phyloP scores from a whole-genome alignment of 2,113 vertebrate species.

The Peromyscus californicus region DNA sequence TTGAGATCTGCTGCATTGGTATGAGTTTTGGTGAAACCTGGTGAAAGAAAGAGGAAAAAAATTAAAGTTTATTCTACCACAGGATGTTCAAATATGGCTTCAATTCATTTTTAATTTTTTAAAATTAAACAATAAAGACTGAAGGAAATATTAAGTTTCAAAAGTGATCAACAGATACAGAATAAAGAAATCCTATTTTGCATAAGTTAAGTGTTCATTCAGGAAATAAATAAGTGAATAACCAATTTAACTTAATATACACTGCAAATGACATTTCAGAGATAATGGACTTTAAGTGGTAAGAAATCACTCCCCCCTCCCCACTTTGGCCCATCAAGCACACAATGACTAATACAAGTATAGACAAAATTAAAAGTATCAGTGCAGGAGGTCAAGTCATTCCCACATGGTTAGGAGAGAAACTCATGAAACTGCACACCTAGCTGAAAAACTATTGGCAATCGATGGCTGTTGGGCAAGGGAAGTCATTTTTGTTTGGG shows the following conservation, averaged over 20 bases:
- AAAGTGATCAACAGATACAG: not conserved
- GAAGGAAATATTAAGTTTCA: not conserved
- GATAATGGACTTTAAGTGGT: conserved; percentile 20
- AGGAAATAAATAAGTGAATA: conserved; percentile 40
- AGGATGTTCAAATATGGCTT: not conserved
- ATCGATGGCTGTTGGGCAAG: no score
- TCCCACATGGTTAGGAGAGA: not conserved
- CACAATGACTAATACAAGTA: not conserved
- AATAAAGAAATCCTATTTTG: not conserved
- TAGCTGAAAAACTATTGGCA: not conserved
- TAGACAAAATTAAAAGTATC: not conserved
- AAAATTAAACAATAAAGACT: conserved; percentile 17
- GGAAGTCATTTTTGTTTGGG: not conserved
- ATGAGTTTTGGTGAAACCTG: conserved; percentile 95
- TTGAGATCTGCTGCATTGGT: conserved; percentile 93
- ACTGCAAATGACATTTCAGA: not conserved
- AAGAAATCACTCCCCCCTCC: not conserved
- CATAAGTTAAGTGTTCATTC: not conserved
- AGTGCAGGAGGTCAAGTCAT: not conserved
- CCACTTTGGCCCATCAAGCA: not conserved
- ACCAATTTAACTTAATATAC: not conserved
- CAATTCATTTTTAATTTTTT: not conserved
- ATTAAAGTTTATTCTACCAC: conserved; percentile 24
- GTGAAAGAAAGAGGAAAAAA: conserved; percentile 70
- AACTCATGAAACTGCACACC: not conserved